These are phyloP conservation scores for Diabrotica balteata DNA, from an alignment of 2,888 invertebrate genomes.

Conservation along the genomic window DNA sequence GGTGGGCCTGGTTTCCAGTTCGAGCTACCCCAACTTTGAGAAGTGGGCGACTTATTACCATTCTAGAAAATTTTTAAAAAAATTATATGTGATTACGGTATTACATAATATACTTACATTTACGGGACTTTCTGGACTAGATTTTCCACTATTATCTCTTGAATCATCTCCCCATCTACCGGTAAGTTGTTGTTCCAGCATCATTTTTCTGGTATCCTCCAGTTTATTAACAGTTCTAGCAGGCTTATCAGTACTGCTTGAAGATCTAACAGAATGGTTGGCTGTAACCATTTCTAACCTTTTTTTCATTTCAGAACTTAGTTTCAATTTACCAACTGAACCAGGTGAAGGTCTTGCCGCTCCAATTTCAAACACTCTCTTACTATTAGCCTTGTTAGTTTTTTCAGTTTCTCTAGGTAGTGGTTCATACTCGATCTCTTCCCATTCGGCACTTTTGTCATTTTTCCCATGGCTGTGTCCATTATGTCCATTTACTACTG, in stretches of 20 bases:
- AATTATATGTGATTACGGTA: neutral
- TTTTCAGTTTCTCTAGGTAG: slow-evolving; percentile 52
- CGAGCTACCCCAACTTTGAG: slow-evolving; percentile 57
- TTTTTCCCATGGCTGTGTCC: slow-evolving; percentile 26
- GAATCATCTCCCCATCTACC: slow-evolving; percentile 70
- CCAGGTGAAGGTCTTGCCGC: slow-evolving; percentile 84
- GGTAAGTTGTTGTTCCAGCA: slow-evolving; percentile 85
- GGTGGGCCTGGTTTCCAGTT: slow-evolving; percentile 66
- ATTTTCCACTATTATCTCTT: slow-evolving; percentile 57
- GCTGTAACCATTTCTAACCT: slow-evolving; percentile 88
- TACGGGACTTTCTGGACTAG: slow-evolving; percentile 54
- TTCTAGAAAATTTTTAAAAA: slow-evolving; percentile 53
- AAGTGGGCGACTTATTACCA: slow-evolving; percentile 56
- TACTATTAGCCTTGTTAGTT: slow-evolving; percentile 45
- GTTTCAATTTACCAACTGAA: slow-evolving; percentile 87
- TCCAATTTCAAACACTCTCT: slow-evolving; percentile 80
- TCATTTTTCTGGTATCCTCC: slow-evolving; percentile 83
- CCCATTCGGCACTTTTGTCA: slow-evolving; percentile 73
- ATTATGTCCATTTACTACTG: slow-evolving; percentile 46
- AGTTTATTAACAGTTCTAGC: slow-evolving; percentile 79
- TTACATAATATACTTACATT: slow-evolving; percentile 41
- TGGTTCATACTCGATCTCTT: slow-evolving; percentile 80
- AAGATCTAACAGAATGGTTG: slow-evolving; percentile 83
- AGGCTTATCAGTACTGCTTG: slow-evolving; percentile 72
- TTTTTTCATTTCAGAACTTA: slow-evolving; percentile 91